Evolutionary conservation across 1,140 invertebrate genomes (phyloP), one percentile per base, ranked within the genome.

Genomic region (Tetragnatha versicolor): DNA sequence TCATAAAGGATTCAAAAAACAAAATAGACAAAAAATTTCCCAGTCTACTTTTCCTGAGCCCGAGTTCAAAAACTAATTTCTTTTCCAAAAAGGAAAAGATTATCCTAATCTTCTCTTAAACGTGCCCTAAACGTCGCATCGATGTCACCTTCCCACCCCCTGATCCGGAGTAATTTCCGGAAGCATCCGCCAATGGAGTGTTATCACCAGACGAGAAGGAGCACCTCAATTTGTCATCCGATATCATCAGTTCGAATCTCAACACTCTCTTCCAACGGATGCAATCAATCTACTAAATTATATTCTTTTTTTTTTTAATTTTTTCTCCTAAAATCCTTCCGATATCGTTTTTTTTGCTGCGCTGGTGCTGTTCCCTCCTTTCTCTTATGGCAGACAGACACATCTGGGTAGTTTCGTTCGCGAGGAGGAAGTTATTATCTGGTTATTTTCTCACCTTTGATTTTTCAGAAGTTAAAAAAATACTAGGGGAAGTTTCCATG

Each of bases 161-260:
- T n/a, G n/a, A n/a, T n/a, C n/a, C 39, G 55, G 68, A 49, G 68
- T 55, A 70, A 70, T 73, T 51, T 37, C 7, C 25, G 31, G 29
- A 73, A n/a, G 20, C 51, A 73, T 73, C 69, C 51, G 60, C 60
- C 69, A 73, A 73, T 58, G 14, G 33, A 20, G 33, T 39, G 27
- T 6, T 42, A 73, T 73, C 51, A 25, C 25, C 53, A 60, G 53
- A 73, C 60, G 25, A 73, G 39, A 53, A 60, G 29, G 31, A 73
- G 53, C 35, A n/a, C 49, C 25, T 33, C 39, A 73, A 73, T 73
- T 73, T 73, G 69, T 73, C 69, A 73, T 60, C 35, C 37, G 49
- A 73, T 60, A 33, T 73, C 58, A 73, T 73, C 69, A 60, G 55
- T 58, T 4, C 4, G 14, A 72, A 37, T 17, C 25, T 53, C 33